Conservation (phyloP, 1,140 invertebrate genomes). For the Delia radicum region DNA sequence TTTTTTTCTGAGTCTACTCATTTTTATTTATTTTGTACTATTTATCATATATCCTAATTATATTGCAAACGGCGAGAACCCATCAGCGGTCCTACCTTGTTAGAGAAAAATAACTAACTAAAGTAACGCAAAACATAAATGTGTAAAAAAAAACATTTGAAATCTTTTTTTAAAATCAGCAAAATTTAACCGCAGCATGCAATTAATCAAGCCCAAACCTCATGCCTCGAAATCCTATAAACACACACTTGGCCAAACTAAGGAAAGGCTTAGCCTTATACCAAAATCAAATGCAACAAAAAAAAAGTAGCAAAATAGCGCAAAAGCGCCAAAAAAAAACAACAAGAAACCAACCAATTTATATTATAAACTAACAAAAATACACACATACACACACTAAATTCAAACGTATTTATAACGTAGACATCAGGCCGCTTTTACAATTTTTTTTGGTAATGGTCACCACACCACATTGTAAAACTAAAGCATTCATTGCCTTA, state of each 20-base stretch:
- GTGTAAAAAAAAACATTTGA: background rate
- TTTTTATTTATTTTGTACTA: too few relatives aligned
- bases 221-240: background rate
- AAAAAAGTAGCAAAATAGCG: too few relatives aligned
- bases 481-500: background rate
- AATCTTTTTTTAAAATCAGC: constrained; percentile 35
- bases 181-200: constrained; percentile 44
- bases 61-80: too few relatives aligned
- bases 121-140: background rate
- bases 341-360: constrained; percentile 13
- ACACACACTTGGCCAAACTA: constrained; percentile 10
- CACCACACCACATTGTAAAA: background rate
- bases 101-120: too few relatives aligned
- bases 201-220: constrained; percentile 44
- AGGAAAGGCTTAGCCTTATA: constrained; percentile 22
- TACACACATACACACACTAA: background rate
- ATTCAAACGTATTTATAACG: background rate
- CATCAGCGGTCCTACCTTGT: too few relatives aligned
- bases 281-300: constrained; percentile 12
- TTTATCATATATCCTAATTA: too few relatives aligned
- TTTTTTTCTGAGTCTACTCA: too few relatives aligned
- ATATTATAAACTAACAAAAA: constrained; percentile 2
- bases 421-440: background rate
- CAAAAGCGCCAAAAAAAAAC: background rate
- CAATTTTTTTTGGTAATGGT: background rate